Evolutionary conservation across 2,797 vertebrate genomes (phyloP), one percentile per base, ranked within the genome.

Genomic region (Calcarius lapponicus): DNA sequence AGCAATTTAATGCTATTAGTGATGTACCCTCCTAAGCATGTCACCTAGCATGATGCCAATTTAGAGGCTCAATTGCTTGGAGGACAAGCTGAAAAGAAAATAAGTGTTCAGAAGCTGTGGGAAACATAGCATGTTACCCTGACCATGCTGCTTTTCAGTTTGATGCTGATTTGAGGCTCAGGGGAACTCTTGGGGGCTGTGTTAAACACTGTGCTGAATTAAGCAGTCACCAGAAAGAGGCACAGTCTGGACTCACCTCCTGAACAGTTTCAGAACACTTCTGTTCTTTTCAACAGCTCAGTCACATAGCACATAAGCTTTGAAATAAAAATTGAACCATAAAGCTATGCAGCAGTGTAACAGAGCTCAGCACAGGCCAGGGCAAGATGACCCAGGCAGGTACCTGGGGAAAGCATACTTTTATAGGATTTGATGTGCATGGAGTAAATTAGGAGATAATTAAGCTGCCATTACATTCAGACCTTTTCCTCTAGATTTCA

Each of bases 81-180:
- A 88, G 74, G 21, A 43, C 36, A 88, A 90, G 76, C 11, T 94
- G 80, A 89, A 93, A 88, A 93, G 86, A 86, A 95, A 95, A n/a
- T 36, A 75, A 95, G 64, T 58, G 61, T 92, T 94, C 42, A 6
- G 86, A 96, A 94, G n/a, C 86, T 81, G 58, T 64, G 34, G 79
- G 80, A 80, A 86, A 86, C 69, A 56, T 2, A 15, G 60, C 31
- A 31, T 36, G 54, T 58, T 87, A 64, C 70, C 50, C 83, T 83
- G 66, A 83, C 72, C 88, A 79, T 34, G 65, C 70, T 92, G 88
- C 45, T 81, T 95, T 94, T 81, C 42, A 32, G 25, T 91, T 82
- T 61, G 60, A 40, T 61, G 38, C 60, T 31, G 28, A 61, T 61
- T 29, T 91, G 47, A 92, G 53, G 40, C 91, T 89, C 92, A 58